phyloP scores from a whole-genome alignment of 2,888 invertebrate genomes.

The Aleiodes leptofemur region DNA sequence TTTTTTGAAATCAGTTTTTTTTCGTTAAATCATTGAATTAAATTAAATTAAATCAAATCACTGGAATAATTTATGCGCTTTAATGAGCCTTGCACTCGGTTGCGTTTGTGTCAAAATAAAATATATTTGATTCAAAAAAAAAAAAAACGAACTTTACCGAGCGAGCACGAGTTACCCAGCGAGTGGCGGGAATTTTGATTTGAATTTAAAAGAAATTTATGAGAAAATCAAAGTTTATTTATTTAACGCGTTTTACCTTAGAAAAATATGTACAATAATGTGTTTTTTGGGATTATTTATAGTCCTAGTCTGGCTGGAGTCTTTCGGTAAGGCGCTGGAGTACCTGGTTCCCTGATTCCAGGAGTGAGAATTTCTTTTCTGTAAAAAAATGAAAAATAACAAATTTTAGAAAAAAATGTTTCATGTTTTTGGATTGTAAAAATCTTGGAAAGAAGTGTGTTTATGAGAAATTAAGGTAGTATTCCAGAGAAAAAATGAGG shows the following conservation, averaged over 20 bases:
- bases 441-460: slow-evolving; percentile 33
- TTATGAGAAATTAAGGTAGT: neutral
- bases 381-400: slow-evolving; percentile 47
- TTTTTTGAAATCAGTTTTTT: no score
- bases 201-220: no score
- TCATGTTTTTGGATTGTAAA: neutral
- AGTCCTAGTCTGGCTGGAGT: slow-evolving; percentile 89
- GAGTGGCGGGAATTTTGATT: no score
- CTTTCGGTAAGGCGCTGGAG: slow-evolving; percentile 78
- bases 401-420: slow-evolving; percentile 42
- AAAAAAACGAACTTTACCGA: no score
- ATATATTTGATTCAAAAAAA: no score
- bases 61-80: no score
- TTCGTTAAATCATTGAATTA: no score
- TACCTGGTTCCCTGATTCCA: slow-evolving; percentile 84
- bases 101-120: no score
- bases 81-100: no score
- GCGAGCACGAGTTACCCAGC: no score
- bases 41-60: no score
- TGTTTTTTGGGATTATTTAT: slow-evolving; percentile 74
- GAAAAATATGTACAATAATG: slow-evolving; percentile 13
- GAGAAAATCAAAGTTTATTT: neutral
- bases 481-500: neutral
- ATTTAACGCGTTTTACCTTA: neutral
- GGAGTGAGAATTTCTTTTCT: slow-evolving; percentile 89